Percentiles rank a stretch among this genome's conserved stretches.
phyloP scores from a whole-genome alignment of 2,888 invertebrate genomes.

The Corythucha ciliata region DNA sequence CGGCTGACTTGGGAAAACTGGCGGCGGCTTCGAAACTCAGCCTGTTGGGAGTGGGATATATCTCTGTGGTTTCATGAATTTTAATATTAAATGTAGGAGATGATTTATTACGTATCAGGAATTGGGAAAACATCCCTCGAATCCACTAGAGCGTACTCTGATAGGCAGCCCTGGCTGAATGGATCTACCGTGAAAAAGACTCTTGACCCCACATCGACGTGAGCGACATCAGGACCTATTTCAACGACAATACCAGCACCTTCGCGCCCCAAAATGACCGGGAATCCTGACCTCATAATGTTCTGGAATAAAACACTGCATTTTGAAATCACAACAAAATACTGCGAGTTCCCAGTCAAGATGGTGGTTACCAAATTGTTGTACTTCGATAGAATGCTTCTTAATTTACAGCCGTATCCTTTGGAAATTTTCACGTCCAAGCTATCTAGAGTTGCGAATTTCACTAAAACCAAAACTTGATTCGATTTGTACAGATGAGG shows the following conservation, averaged over 20 bases:
- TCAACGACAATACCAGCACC: conserved; percentile 53
- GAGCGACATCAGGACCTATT: conserved; percentile 49
- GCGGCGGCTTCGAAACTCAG: conserved; percentile 52
- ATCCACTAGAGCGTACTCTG: conserved; percentile 46
- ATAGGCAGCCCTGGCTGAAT: conserved; percentile 25
- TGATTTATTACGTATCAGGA: conserved; percentile 47
- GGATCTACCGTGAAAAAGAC: conserved; percentile 20
- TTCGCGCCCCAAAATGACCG: conserved; percentile 53
- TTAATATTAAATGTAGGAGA: too few relatives aligned
- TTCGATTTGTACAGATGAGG: conserved; percentile 47
- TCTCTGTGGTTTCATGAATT: too few relatives aligned
- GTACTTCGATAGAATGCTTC: conserved; percentile 40
- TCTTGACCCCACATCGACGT: conserved; percentile 48
- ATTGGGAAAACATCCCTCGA: conserved; percentile 49
- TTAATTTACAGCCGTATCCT: conserved; percentile 48
- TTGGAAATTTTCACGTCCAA: conserved; percentile 51
- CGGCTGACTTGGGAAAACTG: conserved; percentile 51
- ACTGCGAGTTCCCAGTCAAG: too few relatives aligned
- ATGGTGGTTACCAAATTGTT: conserved; percentile 34
- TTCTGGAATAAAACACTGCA: conserved; percentile 31
- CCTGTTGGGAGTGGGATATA: too few relatives aligned
- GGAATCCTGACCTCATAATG: conserved; percentile 44
- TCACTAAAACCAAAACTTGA: conserved; percentile 52
- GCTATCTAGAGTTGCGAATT: conserved; percentile 51
- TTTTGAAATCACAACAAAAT: too few relatives aligned